A percentile compares a stretch with the other conserved stretches of the same genome.
phyloP scores from a whole-genome alignment of 2,888 invertebrate genomes.

The Trissolcus brochymenae region DNA sequence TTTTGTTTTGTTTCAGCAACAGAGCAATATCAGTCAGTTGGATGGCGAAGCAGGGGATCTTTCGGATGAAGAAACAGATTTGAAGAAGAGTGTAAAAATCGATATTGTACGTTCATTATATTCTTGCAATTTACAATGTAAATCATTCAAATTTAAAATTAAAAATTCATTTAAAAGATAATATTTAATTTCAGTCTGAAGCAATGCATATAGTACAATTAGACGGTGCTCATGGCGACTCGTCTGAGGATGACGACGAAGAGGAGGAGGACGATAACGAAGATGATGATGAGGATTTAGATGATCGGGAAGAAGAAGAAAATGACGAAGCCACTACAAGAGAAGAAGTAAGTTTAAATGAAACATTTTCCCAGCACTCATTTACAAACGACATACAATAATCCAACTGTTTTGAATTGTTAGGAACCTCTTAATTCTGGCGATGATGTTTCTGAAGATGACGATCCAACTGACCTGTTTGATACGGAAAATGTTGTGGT shows the following conservation, averaged over 20 bases:
- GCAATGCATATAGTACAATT: conserved; percentile 67
- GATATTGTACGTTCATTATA: conserved; percentile 31
- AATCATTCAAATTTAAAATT: background rate
- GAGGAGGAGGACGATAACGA: conserved; percentile 82
- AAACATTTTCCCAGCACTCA: too few species aligned
- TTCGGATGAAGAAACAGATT: conserved; percentile 82
- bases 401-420: conserved; percentile 6
- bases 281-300: conserved; percentile 77
- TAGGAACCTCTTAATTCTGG: conserved; percentile 96
- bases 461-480: conserved; percentile 95
- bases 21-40: conserved; percentile 66
- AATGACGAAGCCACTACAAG: conserved; percentile 73
- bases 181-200: conserved; percentile 25
- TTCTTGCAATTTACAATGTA: background rate
- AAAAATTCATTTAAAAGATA: background rate
- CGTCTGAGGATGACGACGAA: conserved; percentile 87
- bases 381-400: background rate
- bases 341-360: conserved; percentile 68
- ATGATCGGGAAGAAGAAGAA: conserved; percentile 77
- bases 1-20: conserved; percentile 25
- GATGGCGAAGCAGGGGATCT: conserved; percentile 83
- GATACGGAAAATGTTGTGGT: conserved; percentile 99
- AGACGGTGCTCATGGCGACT: conserved; percentile 82
- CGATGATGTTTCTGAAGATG: conserved; percentile 98
- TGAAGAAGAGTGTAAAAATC: conserved; percentile 6